Evolutionary conservation across 2,888 invertebrate genomes (phyloP), one percentile per base, ranked within the genome.

Genomic region (Beris morrisii): DNA sequence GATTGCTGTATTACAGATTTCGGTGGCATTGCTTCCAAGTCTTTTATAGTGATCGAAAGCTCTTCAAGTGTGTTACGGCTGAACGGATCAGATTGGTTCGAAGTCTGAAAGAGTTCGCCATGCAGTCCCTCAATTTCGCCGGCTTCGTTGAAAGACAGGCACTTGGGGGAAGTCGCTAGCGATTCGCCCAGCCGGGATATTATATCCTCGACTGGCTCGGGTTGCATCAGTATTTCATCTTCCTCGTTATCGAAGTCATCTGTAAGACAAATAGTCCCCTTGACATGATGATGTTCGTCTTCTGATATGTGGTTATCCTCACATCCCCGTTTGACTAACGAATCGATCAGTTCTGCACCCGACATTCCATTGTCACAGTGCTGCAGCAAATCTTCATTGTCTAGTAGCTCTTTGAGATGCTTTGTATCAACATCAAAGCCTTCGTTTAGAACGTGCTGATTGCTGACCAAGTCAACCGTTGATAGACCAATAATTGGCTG

Each of bases 121-220:
- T 79, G 76, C 2, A 80, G 66, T 31, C 75, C 78, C 70, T 81
- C 78, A 61, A 80, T 81, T 72, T 80, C 80, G 7, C 80, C 79
- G 1, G 77, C 79, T 70, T 80, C 80, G 59, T 79, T 80, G 66
- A 79, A 79, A 5, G 78, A 79, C 64, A 79, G 70, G 67, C 79
- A 79, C 71, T 80, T 80, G 46, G 79, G 79, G 5, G 81, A 77
- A 44, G 78, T 77, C 22, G 76, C 75, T 43, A 89, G 81, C 38
- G 88, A 85, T 72, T 86, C 86, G 72, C 87, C 85, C 45, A 89
- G 80, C 50, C 88, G 81, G 65, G 85, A 85, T 67, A 88, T 83
- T 68, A 88, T 87, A 73, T 88, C 88, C 4, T 82, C 80, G 6
- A 84, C 83, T 1, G 84, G 84, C 67, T 83, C 83, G 7, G 77